Conservation (phyloP, 2,797 vertebrate genomes). For the Stomatorhinus walkeri region DNA sequence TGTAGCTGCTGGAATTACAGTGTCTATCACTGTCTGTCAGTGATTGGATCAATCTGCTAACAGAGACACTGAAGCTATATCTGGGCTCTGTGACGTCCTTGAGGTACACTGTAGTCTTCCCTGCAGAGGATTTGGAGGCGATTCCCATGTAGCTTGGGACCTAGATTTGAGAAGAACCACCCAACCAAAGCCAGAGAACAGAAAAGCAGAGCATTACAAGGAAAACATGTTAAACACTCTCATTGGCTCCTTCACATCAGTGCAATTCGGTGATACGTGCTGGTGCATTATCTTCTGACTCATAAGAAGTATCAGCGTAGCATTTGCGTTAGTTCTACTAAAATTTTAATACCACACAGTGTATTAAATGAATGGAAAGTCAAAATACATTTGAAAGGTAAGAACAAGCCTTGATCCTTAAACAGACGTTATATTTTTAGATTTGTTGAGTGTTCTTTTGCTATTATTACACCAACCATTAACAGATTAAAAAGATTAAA, state of each 20-base stretch:
- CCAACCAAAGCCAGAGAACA: conserved; percentile 66
- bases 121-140: conserved; percentile 60
- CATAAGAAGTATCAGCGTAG: not conserved
- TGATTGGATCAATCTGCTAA: not conserved
- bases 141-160: conserved; percentile 70
- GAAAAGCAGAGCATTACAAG: conserved; percentile 40
- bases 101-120: conserved; percentile 43
- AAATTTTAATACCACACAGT: conserved; percentile 17
- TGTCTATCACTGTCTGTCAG: not conserved
- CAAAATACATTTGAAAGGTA: not conserved
- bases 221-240: conserved; percentile 6
- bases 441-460: not conserved
- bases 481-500: not conserved
- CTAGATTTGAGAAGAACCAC: conserved; percentile 75
- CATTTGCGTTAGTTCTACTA: not conserved
- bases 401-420: not conserved
- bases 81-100: conserved; percentile 36
- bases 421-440: not conserved
- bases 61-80: conserved; percentile 28
- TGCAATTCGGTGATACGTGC: not conserved
- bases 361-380: not conserved
- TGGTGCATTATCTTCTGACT: not conserved
- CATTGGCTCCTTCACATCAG: not conserved
- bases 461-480: not conserved
- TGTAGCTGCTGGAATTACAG: conserved; percentile 22